phyloP scores from a whole-genome alignment of 2,888 invertebrate genomes.

The Napeogenes inachia region DNA sequence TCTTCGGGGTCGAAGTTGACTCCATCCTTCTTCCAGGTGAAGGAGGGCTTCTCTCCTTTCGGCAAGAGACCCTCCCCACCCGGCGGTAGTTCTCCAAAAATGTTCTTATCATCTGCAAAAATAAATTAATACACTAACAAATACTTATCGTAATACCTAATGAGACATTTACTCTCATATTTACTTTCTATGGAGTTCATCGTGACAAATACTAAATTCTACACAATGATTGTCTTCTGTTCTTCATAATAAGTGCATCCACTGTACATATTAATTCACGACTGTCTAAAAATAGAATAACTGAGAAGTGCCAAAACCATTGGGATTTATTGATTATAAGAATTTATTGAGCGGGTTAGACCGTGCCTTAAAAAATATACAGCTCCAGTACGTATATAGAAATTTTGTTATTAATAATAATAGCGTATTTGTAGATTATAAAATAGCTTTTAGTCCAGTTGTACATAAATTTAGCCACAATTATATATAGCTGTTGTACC shows the following conservation, averaged over 20 bases:
- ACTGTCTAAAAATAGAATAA: constrained; percentile 4
- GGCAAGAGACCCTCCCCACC: constrained; percentile 81
- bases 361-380: constrained; percentile 6
- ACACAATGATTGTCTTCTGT: constrained; percentile 4
- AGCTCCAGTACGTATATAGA: constrained; percentile 11
- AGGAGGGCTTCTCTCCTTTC: constrained; percentile 86
- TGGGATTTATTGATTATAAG: constrained; percentile 3
- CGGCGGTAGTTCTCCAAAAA: constrained; percentile 86
- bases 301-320: constrained; percentile 6
- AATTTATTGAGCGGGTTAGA: background rate
- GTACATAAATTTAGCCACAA: constrained; percentile 28
- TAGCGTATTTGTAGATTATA: constrained; percentile 18
- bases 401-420: too few relatives aligned
- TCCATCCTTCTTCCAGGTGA: constrained; percentile 92
- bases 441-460: constrained; percentile 15
- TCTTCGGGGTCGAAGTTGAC: constrained; percentile 92
- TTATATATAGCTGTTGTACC: constrained; percentile 41
- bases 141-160: background rate
- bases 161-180: background rate
- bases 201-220: background rate
- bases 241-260: constrained; percentile 7
- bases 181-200: constrained; percentile 5
- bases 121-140: constrained; percentile 20
- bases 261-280: constrained; percentile 3
- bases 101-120: constrained; percentile 84